These are phyloP conservation scores for Menura novaehollandiae DNA, from an alignment of 2,113 vertebrate species.

Conservation along the genomic window DNA sequence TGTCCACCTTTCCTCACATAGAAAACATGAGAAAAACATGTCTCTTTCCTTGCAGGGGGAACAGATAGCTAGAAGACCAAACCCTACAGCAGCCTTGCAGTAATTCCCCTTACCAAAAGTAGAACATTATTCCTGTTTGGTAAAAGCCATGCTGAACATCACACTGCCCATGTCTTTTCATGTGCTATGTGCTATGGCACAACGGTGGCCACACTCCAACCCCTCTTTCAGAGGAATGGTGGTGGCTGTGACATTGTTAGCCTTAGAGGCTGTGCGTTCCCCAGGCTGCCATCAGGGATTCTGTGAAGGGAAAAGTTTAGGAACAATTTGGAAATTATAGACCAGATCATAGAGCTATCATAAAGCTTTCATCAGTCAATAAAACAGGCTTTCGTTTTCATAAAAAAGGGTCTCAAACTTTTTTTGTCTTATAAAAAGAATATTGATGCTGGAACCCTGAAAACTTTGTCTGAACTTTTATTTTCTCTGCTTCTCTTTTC, in stretches of 20 bases:
- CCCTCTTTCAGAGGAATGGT: background rate
- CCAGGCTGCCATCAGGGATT: background rate
- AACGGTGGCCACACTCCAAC: background rate
- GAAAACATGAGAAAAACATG: background rate
- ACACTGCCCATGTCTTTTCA: background rate
- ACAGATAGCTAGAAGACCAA: background rate
- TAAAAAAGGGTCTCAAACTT: constrained; percentile 40
- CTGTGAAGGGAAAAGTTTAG: constrained; percentile 34
- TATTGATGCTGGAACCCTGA: constrained; percentile 62
- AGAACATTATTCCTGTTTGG: background rate
- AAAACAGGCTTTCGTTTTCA: constrained; percentile 66
- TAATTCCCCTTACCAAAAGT: background rate
- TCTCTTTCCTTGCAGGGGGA: background rate
- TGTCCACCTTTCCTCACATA: background rate
- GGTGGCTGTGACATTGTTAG: background rate
- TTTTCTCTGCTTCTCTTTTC: constrained; percentile 50
- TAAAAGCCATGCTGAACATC: background rate
- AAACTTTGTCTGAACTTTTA: constrained; percentile 66
- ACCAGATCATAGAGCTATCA: constrained; percentile 60
- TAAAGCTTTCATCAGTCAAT: constrained; percentile 76
- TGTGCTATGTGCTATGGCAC: background rate
- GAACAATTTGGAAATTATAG: constrained; percentile 68
- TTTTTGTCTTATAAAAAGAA: constrained; percentile 56
- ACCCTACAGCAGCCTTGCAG: background rate
- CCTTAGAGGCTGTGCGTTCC: background rate